These are phyloP conservation scores for Amblyraja radiata DNA, from an alignment of 2,797 vertebrate genomes.

Conservation along the genomic window DNA sequence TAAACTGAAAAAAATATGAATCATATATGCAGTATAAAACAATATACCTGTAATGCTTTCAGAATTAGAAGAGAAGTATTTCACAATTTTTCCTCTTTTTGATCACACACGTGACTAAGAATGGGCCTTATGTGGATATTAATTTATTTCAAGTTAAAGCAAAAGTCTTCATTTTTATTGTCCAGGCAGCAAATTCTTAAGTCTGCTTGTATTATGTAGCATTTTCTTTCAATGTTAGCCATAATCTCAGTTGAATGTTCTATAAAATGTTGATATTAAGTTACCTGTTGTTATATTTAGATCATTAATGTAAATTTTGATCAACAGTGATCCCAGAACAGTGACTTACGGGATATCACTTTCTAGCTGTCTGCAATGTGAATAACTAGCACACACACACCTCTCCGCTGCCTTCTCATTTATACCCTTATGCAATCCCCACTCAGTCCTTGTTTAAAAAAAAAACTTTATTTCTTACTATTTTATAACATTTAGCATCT, in stretches of 20 bases:
- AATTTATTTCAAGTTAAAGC: neutral
- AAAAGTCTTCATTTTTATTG: neutral
- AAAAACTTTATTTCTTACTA: too few relatives aligned
- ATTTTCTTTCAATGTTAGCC: neutral
- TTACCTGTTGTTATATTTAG: too few relatives aligned
- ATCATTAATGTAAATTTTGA: neutral
- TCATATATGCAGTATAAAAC: too few relatives aligned
- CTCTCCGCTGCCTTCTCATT: neutral
- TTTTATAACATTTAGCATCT: too few relatives aligned
- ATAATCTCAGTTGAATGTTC: neutral
- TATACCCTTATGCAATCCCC: neutral
- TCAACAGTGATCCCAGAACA: neutral
- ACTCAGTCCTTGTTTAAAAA: neutral
- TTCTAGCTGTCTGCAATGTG: neutral
- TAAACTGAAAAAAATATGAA: too few relatives aligned
- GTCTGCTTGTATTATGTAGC: neutral
- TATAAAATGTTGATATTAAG: neutral
- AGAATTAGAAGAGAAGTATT: too few relatives aligned
- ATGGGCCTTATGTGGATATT: neutral
- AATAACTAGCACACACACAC: too few relatives aligned
- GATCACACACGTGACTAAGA: too few relatives aligned
- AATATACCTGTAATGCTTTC: too few relatives aligned
- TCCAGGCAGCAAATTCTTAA: neutral
- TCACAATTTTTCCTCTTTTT: too few relatives aligned
- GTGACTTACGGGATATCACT: neutral